A percentile compares a stretch with the other conserved stretches of the same genome.
Conservation (phyloP, 2,113 vertebrate species). For the Poecilia latipinna region DNA sequence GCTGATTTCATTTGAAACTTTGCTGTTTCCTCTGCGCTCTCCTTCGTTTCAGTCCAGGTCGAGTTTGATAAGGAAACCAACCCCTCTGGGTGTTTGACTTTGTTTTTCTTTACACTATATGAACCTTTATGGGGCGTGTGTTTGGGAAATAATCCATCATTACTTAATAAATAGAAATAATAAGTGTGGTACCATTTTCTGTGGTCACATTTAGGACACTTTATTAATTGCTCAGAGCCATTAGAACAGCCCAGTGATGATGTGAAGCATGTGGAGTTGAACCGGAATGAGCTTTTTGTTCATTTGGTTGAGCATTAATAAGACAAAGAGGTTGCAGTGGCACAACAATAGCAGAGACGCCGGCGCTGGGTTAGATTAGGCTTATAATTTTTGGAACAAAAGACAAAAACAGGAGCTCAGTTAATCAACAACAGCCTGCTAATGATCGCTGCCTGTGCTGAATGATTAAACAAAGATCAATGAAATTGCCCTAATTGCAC, state of each 20-base stretch:
- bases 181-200: too few species aligned
- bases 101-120: background rate
- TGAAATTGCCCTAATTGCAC: conserved; percentile 36
- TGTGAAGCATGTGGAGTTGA: background rate
- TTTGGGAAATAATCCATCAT: background rate
- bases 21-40: background rate
- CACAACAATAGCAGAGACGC: background rate
- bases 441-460: conserved; percentile 40
- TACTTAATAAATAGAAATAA: background rate
- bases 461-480: conserved; percentile 45
- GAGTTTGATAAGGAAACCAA: background rate
- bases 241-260: background rate
- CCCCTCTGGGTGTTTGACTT: background rate
- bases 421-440: conserved; percentile 42
- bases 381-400: conserved; percentile 23
- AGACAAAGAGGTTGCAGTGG: background rate
- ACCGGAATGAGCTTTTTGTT: conserved; percentile 14
- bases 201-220: background rate
- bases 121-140: background rate
- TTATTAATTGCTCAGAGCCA: background rate
- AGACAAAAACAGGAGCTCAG: conserved; percentile 22
- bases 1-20: conserved; percentile 35
- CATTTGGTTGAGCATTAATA: background rate
- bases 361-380: conserved; percentile 12
- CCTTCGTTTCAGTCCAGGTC: conserved; percentile 15